phyloP scores from a whole-genome alignment of 1,140 invertebrate species.

The Fopius arisanus region DNA sequence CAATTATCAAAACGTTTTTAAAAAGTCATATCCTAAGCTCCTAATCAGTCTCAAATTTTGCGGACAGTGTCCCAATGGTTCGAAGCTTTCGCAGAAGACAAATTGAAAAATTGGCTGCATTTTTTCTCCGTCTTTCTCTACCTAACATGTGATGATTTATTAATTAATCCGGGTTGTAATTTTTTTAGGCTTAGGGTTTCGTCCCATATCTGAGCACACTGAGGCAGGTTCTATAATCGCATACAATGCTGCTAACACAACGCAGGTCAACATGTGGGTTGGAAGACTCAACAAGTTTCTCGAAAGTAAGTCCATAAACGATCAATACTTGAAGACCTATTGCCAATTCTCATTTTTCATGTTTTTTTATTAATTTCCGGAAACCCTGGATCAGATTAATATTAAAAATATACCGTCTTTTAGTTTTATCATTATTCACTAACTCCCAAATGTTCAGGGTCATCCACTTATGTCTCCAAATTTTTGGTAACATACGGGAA shows the following conservation, averaged over 20 bases:
- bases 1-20: too few relatives aligned
- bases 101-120: too few relatives aligned
- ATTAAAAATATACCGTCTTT: too few relatives aligned
- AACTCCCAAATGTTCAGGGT: too few relatives aligned
- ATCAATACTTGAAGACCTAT: neutral
- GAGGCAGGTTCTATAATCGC: constrained; percentile 86
- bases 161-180: neutral
- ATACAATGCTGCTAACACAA: constrained; percentile 75
- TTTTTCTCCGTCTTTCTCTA: constrained; percentile 1
- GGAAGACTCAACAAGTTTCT: constrained; percentile 75
- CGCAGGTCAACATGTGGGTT: constrained; percentile 74
- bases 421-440: too few relatives aligned
- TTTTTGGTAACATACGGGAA: too few relatives aligned
- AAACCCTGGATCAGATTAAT: too few relatives aligned
- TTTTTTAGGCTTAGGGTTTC: constrained; percentile 78
- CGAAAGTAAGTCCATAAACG: constrained; percentile 68
- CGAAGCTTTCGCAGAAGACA: too few relatives aligned
- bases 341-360: neutral
- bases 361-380: neutral
- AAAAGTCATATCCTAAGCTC: too few relatives aligned
- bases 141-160: neutral
- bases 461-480: too few relatives aligned
- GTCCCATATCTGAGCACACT: constrained; percentile 77
- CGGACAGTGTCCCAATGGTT: too few relatives aligned
- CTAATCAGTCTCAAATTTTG: too few relatives aligned